These are phyloP conservation scores for Australoheros scitulus DNA, from an alignment of 2,113 vertebrate species.

Conservation along the genomic window DNA sequence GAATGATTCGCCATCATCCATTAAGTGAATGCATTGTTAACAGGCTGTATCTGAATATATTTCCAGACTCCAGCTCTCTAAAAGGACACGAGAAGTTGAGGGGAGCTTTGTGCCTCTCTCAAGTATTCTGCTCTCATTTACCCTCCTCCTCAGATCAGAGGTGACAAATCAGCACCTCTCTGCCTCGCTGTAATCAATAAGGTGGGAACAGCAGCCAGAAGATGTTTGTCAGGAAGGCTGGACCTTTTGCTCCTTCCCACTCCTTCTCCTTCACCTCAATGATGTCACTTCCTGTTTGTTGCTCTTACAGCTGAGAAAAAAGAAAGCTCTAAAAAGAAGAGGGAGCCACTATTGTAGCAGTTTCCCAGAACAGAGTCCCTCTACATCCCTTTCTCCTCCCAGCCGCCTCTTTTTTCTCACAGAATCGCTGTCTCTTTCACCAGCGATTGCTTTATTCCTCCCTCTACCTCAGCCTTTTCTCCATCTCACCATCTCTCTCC, in stretches of 20 bases:
- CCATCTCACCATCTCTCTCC: background rate
- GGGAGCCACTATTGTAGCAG: slow-evolving; percentile 12
- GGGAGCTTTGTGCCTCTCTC: slow-evolving; percentile 14
- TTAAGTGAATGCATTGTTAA: background rate
- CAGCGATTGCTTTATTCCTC: background rate
- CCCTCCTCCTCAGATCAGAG: slow-evolving; percentile 23
- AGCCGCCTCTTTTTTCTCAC: slow-evolving; percentile 23
- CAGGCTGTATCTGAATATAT: background rate
- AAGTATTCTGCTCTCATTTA: background rate
- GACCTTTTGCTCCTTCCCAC: slow-evolving; percentile 14
- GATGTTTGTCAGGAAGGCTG: slow-evolving; percentile 2
- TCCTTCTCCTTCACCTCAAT: slow-evolving; percentile 4
- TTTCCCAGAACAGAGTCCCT: slow-evolving; percentile 17
- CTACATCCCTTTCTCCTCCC: slow-evolving; percentile 3
- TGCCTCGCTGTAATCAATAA: slow-evolving; percentile 31
- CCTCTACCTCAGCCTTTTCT: background rate
- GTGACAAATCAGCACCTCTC: slow-evolving; percentile 39
- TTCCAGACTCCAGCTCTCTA: background rate
- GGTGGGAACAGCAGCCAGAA: slow-evolving; percentile 13
- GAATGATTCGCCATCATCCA: background rate
- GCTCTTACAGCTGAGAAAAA: slow-evolving; percentile 3
- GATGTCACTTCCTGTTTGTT: slow-evolving; percentile 59
- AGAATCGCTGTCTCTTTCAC: slow-evolving; percentile 10
- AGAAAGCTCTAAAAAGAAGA: slow-evolving; percentile 19
- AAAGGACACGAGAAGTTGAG: slow-evolving; percentile 3